A percentile compares a stretch with the other conserved stretches of the same genome.
Evolutionary conservation across 2,797 vertebrate species (phyloP).

Genomic region (Melopsittacus undulatus): DNA sequence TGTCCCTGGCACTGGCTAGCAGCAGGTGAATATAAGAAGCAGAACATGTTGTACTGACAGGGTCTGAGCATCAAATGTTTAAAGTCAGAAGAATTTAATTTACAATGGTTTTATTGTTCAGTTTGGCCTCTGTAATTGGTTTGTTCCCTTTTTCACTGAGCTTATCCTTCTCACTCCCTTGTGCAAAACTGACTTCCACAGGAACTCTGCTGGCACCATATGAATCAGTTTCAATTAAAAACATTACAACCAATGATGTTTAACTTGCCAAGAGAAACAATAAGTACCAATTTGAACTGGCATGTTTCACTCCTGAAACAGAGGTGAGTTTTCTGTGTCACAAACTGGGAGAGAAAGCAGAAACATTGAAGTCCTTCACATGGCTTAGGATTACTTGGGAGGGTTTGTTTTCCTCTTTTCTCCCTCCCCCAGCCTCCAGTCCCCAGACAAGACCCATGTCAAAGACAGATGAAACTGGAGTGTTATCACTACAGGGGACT

Average conservation of each 20-base stretch:
- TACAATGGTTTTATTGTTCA: neutral
- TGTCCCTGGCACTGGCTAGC: neutral
- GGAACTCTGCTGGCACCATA: neutral
- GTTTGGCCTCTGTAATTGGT: conserved; percentile 25
- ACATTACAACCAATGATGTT: conserved; percentile 11
- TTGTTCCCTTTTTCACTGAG: conserved; percentile 16
- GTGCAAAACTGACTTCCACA: conserved; percentile 4
- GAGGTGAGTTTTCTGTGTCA: neutral
- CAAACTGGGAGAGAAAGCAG: neutral
- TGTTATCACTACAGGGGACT: conserved; percentile 24
- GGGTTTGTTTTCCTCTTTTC: neutral
- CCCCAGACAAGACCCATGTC: neutral
- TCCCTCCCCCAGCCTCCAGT: neutral
- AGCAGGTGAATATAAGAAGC: neutral
- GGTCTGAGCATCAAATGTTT: neutral
- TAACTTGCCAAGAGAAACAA: neutral
- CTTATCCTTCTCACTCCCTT: neutral
- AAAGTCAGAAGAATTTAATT: conserved; percentile 3
- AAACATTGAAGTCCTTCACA: neutral
- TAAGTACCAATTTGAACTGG: conserved; percentile 5
- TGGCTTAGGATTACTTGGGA: neutral
- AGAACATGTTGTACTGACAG: neutral
- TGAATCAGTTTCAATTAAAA: conserved; percentile 57
- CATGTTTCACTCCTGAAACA: neutral
- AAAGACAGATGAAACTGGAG: conserved; percentile 26